Base-by-base conservation (phyloP, 2,888 invertebrate genomes). In the Plebejus anna region DNA sequence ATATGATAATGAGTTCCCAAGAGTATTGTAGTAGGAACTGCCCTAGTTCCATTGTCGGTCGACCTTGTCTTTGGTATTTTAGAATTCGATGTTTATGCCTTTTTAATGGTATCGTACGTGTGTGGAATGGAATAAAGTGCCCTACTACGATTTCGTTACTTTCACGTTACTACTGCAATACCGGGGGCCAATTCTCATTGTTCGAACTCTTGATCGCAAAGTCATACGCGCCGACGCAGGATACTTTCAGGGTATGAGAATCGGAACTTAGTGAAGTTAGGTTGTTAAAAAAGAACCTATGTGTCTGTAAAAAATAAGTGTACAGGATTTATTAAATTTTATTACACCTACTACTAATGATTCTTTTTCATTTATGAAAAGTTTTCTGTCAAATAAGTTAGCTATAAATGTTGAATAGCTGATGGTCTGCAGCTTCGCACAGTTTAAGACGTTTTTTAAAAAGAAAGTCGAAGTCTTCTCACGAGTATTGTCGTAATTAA, bases 41-140 rank as follows among this genome's bases (percentile, higher is more conserved):
- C 28, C 55, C 73, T 55, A 51, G 28, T 73, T 73, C 51, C 32
- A 73, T 55, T 73, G 73, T 73, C 32, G 32, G 73, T 1, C 72
- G 73, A 51, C 73, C 73, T 73, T 73, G 73, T 73, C 51, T 73
- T 16, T 73, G 73, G 73, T 73, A 72, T 72, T 42, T 72, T 47
- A 47, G 72, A 22, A 42, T 72, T 72, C 66, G 66, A 66, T 47
- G 72, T 72, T 72, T 72, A 72, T 72, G 72, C 66, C 66, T 66
- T 32, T 66, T 66, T 66, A 66, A 66, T 32, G 66, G 66, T 36
- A 66, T 66, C 32, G 66, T 66, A 13, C 66, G 66, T 66, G 66
- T 66, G 4, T 66, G 32, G 66, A 66, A 66, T 66, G 28, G 11
- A 66, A 66, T 66, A 32, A 32, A 66, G 66, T 66, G 22, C 32